Evolutionary conservation across 1,140 invertebrate species (phyloP), one percentile per base, ranked within the genome.

Genomic region (Lepidurus couesii): DNA sequence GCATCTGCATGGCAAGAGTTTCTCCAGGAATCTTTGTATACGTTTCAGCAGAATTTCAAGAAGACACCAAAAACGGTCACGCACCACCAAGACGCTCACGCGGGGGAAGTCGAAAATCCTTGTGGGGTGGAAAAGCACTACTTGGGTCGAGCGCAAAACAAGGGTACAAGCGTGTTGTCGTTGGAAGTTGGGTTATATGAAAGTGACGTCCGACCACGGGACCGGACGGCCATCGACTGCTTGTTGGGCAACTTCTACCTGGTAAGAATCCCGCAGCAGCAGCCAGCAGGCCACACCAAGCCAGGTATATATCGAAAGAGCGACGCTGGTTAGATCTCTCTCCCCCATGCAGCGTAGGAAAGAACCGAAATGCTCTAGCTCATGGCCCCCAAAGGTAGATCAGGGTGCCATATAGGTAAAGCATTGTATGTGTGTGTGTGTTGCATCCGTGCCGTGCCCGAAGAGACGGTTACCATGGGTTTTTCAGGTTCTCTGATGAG

Each of bases 161-260:
- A 34, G 34, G 34, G 34, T 4, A 34, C 34, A 34, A 34, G 34
- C 34, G 34, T 34, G 34, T 34, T 3, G 26, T 34, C 26, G 26
- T 34, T 34, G 1, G 1, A 34, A 65, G 7, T 13, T 65, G 53
- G 21, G 53, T 21, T 65, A 65, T 21, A 65, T 65, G 53, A 65
- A 65, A 65, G 53, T 65, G 21, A 65, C 53, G 53, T 65, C 53
- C 53, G 53, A 65, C 53, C 53, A 16, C 53, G 53, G 13, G 53
- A 65, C 53, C 53, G 53, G 53, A 65, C 53, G 53, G 53, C 53
- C 53, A 65, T 65, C 53, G 53, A 65, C 53, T 65, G 53, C 53
- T 65, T 65, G 53, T 65, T 65, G 53, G 53, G 53, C 3, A 65
- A 65, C 53, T 65, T 65, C 21, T 65, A 0, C 53, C 53, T 21